Evolutionary conservation across 2,113 vertebrate species (phyloP).

Genomic region (Reinhardtius hippoglossoides): DNA sequence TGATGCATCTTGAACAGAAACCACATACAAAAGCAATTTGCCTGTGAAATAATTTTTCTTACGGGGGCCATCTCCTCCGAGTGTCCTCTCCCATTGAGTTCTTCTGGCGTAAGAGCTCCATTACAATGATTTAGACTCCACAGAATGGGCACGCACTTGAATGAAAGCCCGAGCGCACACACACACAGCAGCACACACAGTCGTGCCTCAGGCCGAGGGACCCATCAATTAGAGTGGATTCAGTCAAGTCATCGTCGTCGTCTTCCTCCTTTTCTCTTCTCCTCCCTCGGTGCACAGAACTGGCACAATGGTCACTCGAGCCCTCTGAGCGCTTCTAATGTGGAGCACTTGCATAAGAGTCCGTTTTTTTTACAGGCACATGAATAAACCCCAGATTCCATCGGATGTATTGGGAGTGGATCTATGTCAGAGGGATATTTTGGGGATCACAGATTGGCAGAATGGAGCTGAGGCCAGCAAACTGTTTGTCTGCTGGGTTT

Average conservation of each 20-base stretch:
- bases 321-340: constrained; percentile 45
- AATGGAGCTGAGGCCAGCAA: constrained; percentile 14
- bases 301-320: constrained; percentile 52
- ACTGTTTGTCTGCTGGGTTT: constrained; percentile 2
- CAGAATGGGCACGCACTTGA: constrained; percentile 27
- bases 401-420: background rate
- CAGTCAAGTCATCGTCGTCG: constrained; percentile 68
- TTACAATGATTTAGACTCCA: constrained; percentile 61
- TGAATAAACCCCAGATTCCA: constrained; percentile 40
- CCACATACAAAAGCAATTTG: constrained; percentile 53
- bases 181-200: constrained; percentile 13
- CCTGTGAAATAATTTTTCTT: constrained; percentile 60
- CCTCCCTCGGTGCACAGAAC: constrained; percentile 43
- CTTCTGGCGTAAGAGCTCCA: constrained; percentile 54
- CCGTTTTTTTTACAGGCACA: constrained; percentile 20
- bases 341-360: constrained; percentile 67
- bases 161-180: constrained; percentile 9
- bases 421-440: constrained; percentile 43
- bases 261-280: constrained; percentile 16
- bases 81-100: constrained; percentile 59
- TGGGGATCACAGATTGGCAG: constrained; percentile 35
- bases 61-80: constrained; percentile 48
- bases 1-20: constrained; percentile 43
- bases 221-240: constrained; percentile 72
- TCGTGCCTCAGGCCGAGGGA: constrained; percentile 44